Conservation (phyloP, 2,797 vertebrate species). For the Manis crassicaudata region DNA sequence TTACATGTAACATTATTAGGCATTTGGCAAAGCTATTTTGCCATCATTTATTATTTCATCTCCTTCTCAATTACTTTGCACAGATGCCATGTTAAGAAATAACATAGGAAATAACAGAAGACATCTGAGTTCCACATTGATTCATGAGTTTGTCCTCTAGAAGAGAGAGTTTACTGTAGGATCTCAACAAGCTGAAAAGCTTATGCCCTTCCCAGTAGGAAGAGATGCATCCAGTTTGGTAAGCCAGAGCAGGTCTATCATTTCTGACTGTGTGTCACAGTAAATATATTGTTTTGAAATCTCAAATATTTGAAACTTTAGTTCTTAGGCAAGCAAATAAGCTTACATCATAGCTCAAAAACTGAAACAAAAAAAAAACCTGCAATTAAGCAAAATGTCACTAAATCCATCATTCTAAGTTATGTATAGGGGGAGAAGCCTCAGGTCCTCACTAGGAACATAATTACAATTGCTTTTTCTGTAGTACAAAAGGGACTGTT, state of each 20-base stretch:
- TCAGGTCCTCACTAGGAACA: neutral
- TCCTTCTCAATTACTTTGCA: neutral
- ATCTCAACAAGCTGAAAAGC: neutral
- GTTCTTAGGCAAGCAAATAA: neutral
- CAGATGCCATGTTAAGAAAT: neutral
- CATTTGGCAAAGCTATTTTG: conserved; percentile 26
- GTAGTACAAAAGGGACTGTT: neutral
- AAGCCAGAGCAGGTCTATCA: neutral
- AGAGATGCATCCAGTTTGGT: neutral
- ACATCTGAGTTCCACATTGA: neutral
- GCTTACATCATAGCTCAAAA: conserved; percentile 24
- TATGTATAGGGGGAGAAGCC: neutral
- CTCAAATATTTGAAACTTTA: conserved; percentile 38
- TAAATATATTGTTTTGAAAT: conserved; percentile 6
- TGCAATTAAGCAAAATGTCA: conserved; percentile 45
- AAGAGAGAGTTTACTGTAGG: neutral
- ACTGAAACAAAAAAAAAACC: neutral
- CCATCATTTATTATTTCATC: neutral
- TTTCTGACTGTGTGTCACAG: neutral
- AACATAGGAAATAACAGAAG: neutral
- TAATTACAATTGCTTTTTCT: neutral
- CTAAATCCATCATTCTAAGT: conserved; percentile 21
- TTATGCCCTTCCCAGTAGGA: neutral
- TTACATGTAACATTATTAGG: conserved; percentile 23
- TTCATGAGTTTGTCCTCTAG: neutral